Percentiles rank a stretch among this genome's conserved stretches.
Conservation (phyloP, 2,113 vertebrate species). For the Electrona antarctica region DNA sequence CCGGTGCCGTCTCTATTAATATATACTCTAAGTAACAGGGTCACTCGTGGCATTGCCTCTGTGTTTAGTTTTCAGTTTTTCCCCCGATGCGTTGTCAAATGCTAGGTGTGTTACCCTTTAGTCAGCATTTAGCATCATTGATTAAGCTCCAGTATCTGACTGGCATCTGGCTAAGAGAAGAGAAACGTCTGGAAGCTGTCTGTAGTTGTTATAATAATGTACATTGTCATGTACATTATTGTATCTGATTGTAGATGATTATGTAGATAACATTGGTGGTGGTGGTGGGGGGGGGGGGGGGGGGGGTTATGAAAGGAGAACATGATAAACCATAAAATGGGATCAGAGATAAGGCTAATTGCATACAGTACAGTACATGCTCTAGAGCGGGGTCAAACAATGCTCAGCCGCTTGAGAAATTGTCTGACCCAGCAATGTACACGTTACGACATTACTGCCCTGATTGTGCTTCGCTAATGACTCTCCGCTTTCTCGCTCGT, state of each 20-base stretch:
- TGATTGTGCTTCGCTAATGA: constrained; percentile 60
- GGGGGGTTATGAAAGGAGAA: constrained; percentile 1
- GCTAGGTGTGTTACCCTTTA: background rate
- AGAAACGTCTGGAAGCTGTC: constrained; percentile 30
- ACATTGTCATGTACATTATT: constrained; percentile 2
- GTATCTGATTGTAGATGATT: constrained; percentile 23
- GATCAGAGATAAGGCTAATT: constrained; percentile 57
- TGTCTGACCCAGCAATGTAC: constrained; percentile 35
- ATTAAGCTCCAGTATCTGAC: constrained; percentile 2
- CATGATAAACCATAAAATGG: constrained; percentile 38
- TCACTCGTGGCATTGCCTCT: too few species aligned
- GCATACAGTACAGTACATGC: constrained; percentile 17
- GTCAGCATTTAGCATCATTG: constrained; percentile 1
- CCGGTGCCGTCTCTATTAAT: too few species aligned
- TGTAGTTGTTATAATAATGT: too few species aligned
- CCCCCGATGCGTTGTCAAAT: background rate
- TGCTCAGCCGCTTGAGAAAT: constrained; percentile 16
- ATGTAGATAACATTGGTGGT: constrained; percentile 27
- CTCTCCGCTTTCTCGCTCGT: background rate
- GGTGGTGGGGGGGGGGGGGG: too few species aligned
- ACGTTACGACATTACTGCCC: constrained; percentile 43
- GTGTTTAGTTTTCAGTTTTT: too few species aligned
- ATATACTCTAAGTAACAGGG: too few species aligned
- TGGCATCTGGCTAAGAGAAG: constrained; percentile 5
- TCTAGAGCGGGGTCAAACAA: constrained; percentile 42